phyloP scores from a whole-genome alignment of 1,140 invertebrate genomes.

The Drosophila funebris region DNA sequence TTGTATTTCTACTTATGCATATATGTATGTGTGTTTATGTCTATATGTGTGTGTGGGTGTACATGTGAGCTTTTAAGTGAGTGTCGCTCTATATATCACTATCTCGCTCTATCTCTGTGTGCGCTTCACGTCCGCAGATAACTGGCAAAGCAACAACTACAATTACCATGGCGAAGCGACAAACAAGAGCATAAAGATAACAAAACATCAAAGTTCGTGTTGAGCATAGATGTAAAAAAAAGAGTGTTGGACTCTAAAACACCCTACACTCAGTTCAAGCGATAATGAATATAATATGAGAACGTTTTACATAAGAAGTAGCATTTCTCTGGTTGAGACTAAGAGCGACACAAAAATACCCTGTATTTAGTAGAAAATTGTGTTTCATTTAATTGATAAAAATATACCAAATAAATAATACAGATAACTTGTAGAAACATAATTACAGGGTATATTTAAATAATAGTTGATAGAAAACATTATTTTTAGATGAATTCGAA shows the following conservation, averaged over 20 bases:
- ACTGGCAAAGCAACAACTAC: conserved; percentile 28
- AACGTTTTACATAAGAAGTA: no score
- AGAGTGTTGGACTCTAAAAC: not conserved
- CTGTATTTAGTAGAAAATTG: no score
- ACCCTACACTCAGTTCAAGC: not conserved
- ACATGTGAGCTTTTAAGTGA: conserved; percentile 32
- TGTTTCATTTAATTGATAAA: no score
- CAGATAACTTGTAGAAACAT: no score
- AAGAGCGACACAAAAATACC: no score
- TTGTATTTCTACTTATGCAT: conserved; percentile 6
- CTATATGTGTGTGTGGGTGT: not conserved
- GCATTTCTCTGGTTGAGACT: no score
- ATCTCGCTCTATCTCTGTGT: not conserved
- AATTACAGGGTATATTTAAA: no score
- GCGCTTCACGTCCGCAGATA: conserved; percentile 10
- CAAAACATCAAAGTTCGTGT: conserved; percentile 22
- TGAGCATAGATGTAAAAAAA: not conserved
- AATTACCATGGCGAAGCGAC: conserved; percentile 26
- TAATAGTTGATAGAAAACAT: no score
- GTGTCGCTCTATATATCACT: conserved; percentile 16
- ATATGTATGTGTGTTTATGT: not conserved
- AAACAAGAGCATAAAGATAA: conserved; percentile 36
- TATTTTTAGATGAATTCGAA: no score
- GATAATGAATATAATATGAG: not conserved
- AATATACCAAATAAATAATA: not conserved